Evolutionary conservation across 1,140 invertebrate genomes (phyloP).

Genomic region (Polypedilum vanderplanki): DNA sequence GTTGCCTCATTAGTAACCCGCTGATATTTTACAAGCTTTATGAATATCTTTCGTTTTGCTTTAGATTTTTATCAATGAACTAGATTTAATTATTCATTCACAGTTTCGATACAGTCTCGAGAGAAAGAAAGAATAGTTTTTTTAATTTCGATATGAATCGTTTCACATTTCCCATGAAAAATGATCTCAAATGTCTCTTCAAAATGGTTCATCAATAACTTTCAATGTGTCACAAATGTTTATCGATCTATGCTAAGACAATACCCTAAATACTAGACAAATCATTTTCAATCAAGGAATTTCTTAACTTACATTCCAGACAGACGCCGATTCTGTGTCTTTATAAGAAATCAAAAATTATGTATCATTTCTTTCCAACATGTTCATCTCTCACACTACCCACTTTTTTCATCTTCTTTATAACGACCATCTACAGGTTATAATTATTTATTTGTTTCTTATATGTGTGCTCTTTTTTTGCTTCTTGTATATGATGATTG

Average conservation of each 20-base stretch:
- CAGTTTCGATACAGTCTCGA: conserved; percentile 6
- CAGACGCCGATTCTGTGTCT: conserved; percentile 13
- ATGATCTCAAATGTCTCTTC: neutral
- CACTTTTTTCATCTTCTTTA: neutral
- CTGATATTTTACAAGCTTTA: conserved; percentile 25
- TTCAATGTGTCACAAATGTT: conserved; percentile 24
- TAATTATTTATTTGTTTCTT: conserved; percentile 26
- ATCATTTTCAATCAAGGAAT: neutral
- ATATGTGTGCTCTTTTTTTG: too few species aligned
- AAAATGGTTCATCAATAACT: neutral
- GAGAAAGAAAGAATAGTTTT: neutral
- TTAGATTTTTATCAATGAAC: conserved; percentile 24
- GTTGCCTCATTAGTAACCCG: conserved; percentile 21
- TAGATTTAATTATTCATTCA: conserved; percentile 27
- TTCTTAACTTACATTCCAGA: neutral
- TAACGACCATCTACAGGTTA: conserved; percentile 7
- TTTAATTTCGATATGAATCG: neutral
- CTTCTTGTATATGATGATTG: too few species aligned
- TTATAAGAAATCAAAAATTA: conserved; percentile 22
- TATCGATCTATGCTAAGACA: neutral
- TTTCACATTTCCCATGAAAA: neutral
- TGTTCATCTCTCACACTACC: neutral
- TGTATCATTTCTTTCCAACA: conserved; percentile 19
- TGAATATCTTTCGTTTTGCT: neutral
- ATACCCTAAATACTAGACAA: neutral